A percentile compares a stretch with the other conserved stretches of the same genome.
Conservation (phyloP, 2,113 vertebrate species). For the Anguilla japonica region DNA sequence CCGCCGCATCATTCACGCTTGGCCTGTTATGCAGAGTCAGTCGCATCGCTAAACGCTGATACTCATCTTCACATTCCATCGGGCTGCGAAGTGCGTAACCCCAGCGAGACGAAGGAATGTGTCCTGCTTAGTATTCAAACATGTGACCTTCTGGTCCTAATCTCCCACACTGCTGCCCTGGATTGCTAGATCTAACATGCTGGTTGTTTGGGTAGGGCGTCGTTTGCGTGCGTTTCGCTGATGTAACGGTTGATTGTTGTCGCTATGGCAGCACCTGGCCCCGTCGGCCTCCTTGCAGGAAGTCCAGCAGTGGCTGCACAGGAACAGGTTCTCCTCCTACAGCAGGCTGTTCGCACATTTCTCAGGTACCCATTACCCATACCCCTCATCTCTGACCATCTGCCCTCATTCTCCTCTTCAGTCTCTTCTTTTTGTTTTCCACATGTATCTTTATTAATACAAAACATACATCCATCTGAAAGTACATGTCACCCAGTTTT, state of each 20-base stretch:
- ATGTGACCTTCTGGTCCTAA: not conserved
- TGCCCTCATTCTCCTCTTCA: not conserved
- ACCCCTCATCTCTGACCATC: not conserved
- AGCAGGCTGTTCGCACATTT: constrained; percentile 89
- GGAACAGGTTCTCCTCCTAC: constrained; percentile 86
- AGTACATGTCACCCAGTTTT: no score
- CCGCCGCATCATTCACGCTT: not conserved
- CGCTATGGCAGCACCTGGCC: constrained; percentile 78
- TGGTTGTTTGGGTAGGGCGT: not conserved
- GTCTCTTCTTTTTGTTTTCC: not conserved
- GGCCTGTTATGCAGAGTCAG: not conserved
- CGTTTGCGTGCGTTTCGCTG: not conserved
- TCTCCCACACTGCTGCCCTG: not conserved
- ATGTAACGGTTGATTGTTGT: not conserved
- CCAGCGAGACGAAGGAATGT: not conserved
- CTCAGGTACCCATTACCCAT: constrained; percentile 76
- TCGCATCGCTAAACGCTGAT: not conserved
- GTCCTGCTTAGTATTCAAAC: not conserved
- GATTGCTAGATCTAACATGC: not conserved
- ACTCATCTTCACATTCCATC: not conserved
- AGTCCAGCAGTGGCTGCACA: constrained; percentile 89
- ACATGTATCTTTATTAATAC: no score
- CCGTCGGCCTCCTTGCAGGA: constrained; percentile 89
- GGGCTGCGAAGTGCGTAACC: not conserved
- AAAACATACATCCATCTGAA: no score